Evolutionary conservation across 2,888 invertebrate species (phyloP).

Genomic region (Invenusta paracnida): DNA sequence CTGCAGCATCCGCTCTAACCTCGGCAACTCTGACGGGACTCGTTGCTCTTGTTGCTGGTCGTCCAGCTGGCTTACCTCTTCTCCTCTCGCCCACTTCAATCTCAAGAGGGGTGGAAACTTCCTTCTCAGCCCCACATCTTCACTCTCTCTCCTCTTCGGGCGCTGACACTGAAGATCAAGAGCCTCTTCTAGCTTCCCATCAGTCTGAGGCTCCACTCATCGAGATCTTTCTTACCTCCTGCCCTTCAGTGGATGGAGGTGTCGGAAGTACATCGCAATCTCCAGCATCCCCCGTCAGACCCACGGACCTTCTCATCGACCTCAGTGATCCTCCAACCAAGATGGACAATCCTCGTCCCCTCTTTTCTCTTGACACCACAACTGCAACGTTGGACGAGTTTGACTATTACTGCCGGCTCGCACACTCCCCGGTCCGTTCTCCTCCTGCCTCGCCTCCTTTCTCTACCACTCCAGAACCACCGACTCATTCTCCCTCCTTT

Average conservation of each 20-base stretch:
- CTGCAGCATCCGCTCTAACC: background rate
- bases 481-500: background rate
- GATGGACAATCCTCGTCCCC: background rate
- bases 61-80: background rate
- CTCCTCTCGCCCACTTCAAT: background rate
- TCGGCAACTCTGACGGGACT: background rate
- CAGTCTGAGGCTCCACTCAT: background rate
- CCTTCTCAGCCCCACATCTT: background rate
- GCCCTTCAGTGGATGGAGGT: background rate
- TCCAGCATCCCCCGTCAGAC: background rate
- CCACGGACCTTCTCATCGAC: background rate
- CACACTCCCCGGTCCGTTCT: background rate
- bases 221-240: background rate
- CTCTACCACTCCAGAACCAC: background rate
- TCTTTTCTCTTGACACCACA: background rate
- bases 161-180: slow-evolving; percentile 20
- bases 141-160: background rate
- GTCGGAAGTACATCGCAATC: background rate
- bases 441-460: background rate
- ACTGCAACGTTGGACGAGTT: background rate
- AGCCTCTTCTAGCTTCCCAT: background rate
- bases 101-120: background rate
- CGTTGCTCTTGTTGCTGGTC: background rate
- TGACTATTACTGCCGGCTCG: slow-evolving; percentile 33
- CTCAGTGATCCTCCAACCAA: background rate